Evolutionary conservation across 2,888 invertebrate species (phyloP).

Genomic region (Himalopsyche anomala): DNA sequence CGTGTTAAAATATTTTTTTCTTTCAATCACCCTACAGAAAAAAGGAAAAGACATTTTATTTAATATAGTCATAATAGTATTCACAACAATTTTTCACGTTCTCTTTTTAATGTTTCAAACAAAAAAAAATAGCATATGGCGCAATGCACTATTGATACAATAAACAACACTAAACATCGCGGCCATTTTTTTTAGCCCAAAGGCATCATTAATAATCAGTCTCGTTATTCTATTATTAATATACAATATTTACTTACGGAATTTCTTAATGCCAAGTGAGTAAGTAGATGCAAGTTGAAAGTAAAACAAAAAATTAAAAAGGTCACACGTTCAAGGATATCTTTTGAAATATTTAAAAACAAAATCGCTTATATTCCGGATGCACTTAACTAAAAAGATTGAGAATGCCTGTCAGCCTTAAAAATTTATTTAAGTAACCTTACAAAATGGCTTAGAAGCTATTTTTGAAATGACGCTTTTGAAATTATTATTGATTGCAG

Average conservation of each 20-base stretch:
- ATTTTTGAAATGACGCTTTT: no score
- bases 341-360: constrained; percentile 5
- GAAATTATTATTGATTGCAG: no score
- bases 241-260: neutral
- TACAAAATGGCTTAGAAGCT: no score
- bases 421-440: neutral
- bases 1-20: no score
- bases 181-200: neutral
- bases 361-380: neutral
- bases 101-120: neutral
- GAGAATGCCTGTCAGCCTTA: neutral
- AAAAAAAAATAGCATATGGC: neutral
- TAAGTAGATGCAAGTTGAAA: constrained; percentile 24
- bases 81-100: no score
- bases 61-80: no score
- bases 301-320: neutral
- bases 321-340: constrained; percentile 23
- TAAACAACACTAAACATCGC: neutral
- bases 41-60: no score
- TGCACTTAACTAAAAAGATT: constrained; percentile 8
- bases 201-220: constrained; percentile 26
- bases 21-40: no score
- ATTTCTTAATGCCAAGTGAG: constrained; percentile 26
- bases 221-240: constrained; percentile 10
- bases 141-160: constrained; percentile 19